phyloP scores from a whole-genome alignment of 2,797 vertebrate species.

The Hafferia zeledoni region DNA sequence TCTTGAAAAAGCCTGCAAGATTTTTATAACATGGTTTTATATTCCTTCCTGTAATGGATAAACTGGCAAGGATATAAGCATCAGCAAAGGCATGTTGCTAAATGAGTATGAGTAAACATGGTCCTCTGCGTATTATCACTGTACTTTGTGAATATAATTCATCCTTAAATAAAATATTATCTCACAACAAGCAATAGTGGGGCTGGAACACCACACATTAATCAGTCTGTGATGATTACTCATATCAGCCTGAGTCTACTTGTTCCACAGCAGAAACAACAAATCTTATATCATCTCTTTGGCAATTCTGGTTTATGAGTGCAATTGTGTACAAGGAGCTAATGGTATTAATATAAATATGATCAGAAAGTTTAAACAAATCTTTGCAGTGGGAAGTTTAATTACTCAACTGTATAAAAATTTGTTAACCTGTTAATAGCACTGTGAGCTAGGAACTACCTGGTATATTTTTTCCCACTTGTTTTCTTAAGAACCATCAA shows the following conservation, averaged over 20 bases:
- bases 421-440: neutral
- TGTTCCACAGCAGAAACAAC: neutral
- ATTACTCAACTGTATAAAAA: neutral
- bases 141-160: neutral
- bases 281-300: conserved; percentile 20
- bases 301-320: neutral
- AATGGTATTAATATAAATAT: neutral
- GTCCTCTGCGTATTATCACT: neutral
- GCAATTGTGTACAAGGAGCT: neutral
- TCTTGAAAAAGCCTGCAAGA: neutral
- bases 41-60: neutral
- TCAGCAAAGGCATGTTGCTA: neutral
- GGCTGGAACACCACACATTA: neutral
- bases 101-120: neutral
- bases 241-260: neutral
- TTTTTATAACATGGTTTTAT: conserved; percentile 8
- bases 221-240: neutral
- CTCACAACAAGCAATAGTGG: neutral
- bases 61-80: conserved; percentile 4
- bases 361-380: neutral
- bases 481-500: neutral
- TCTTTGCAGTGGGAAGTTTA: neutral
- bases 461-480: neutral
- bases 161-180: conserved; percentile 36
- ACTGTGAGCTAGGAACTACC: neutral